phyloP scores from a whole-genome alignment of 2,888 invertebrate genomes.

The Sesamia inferens region DNA sequence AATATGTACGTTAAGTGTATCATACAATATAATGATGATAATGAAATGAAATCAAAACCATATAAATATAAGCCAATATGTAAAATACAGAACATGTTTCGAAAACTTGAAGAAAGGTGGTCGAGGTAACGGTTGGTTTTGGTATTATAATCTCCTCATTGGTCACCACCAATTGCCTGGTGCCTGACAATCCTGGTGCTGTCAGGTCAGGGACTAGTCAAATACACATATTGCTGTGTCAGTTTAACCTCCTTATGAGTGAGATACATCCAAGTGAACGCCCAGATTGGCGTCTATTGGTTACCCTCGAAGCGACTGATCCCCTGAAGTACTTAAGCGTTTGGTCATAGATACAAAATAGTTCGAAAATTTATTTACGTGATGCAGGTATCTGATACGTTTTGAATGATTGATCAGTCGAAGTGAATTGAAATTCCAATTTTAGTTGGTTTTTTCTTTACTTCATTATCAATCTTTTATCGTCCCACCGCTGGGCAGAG shows the following conservation, averaged over 20 bases:
- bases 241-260: background rate
- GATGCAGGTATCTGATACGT: constrained; percentile 4
- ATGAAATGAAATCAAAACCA: no score
- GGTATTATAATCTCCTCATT: background rate
- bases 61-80: no score
- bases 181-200: background rate
- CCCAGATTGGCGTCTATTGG: constrained; percentile 26
- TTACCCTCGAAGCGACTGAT: constrained; percentile 24
- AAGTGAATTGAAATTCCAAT: background rate
- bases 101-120: background rate
- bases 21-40: no score
- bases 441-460: background rate
- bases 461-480: no score
- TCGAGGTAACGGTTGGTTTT: background rate
- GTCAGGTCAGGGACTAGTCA: no score
- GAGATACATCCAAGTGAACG: constrained; percentile 3
- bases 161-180: no score
- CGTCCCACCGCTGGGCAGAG: no score
- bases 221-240: no score
- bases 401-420: background rate
- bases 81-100: background rate
- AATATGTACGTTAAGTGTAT: no score
- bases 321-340: background rate
- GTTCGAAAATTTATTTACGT: constrained; percentile 15
- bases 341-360: background rate